Evolutionary conservation across 2,113 vertebrate species (phyloP).

Genomic region (Dasyurus viverrinus): DNA sequence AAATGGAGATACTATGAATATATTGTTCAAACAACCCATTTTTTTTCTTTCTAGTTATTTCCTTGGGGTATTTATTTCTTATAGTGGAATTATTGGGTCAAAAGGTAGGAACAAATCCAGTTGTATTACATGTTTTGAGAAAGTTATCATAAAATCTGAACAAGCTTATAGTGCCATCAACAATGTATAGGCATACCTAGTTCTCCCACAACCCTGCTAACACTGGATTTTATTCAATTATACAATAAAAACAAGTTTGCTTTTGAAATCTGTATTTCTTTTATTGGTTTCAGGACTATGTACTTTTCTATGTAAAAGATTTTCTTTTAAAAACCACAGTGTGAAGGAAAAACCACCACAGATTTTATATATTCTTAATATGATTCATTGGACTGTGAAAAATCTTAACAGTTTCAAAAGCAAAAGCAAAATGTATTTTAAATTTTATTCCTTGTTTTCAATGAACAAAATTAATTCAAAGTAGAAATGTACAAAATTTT

Average conservation of each 20-base stretch:
- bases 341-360: neutral
- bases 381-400: neutral
- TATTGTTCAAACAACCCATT: neutral
- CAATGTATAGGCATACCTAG: neutral
- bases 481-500: neutral
- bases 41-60: neutral
- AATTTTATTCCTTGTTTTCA: conserved; percentile 12
- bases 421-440: conserved; percentile 18
- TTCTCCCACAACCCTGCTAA: neutral
- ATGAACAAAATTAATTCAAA: conserved; percentile 5
- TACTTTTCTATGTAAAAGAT: neutral
- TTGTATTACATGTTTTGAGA: neutral
- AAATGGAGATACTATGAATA: neutral
- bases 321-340: neutral
- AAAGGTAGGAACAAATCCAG: neutral
- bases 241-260: neutral
- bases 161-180: neutral
- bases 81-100: neutral
- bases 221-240: neutral
- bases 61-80: neutral
- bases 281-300: neutral
- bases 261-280: neutral
- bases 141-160: neutral
- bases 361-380: conserved; percentile 5
- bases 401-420: neutral